phyloP scores from a whole-genome alignment of 2,888 invertebrate species.

The Anthophora plumipes region DNA sequence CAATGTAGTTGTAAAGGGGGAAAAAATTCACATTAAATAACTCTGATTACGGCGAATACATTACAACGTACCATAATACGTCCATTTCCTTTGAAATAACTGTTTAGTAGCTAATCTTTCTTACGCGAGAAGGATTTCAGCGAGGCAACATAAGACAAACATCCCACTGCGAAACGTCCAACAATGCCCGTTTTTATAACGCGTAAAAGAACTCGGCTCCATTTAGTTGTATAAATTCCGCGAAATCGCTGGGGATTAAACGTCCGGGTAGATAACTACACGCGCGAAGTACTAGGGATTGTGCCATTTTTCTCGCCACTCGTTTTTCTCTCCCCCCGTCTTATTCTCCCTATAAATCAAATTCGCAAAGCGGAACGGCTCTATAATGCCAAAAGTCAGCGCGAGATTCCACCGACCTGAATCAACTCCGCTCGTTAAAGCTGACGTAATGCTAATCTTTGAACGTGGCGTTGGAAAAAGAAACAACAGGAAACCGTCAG shows the following conservation, averaged over 20 bases:
- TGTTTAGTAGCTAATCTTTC: neutral
- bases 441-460: slow-evolving; percentile 15
- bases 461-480: slow-evolving; percentile 1
- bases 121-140: neutral
- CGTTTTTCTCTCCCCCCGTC: neutral
- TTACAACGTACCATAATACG: no score
- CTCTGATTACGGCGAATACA: no score
- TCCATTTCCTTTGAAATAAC: no score
- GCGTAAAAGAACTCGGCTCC: slow-evolving; percentile 12
- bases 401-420: slow-evolving; percentile 1
- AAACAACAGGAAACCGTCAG: neutral
- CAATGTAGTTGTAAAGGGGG: no score
- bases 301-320: slow-evolving; percentile 36
- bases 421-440: neutral
- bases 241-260: slow-evolving; percentile 38
- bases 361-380: slow-evolving; percentile 17
- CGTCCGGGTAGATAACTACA: slow-evolving; percentile 37
- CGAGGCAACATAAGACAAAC: neutral
- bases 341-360: slow-evolving; percentile 22
- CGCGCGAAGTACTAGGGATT: slow-evolving; percentile 38
- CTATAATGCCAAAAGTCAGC: slow-evolving; percentile 30
- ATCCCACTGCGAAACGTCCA: neutral
- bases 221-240: slow-evolving; percentile 37
- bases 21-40: no score
- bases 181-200: neutral